Conservation (phyloP, 2,888 invertebrate species). For the Lepeophtheirus nordmannii region DNA sequence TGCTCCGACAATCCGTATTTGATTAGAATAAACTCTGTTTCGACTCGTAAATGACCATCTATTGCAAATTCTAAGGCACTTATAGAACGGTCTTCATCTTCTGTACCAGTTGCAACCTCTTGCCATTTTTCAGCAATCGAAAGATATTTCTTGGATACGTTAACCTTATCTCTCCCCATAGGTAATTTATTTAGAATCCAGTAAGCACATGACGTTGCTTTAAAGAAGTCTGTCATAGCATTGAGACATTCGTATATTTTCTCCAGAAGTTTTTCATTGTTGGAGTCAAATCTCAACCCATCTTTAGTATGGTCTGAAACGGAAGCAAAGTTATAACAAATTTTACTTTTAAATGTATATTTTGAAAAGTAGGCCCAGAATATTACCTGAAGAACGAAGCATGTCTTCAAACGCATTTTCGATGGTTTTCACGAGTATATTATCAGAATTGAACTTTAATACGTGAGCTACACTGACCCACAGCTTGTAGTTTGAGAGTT, state of each 20-base stretch:
- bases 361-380: not conserved
- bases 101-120: not conserved
- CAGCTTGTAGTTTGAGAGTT: not conserved
- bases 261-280: not conserved
- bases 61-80: too few relatives aligned
- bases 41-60: not conserved
- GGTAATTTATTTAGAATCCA: constrained; percentile 19
- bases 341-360: too few relatives aligned
- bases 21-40: not conserved
- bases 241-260: not conserved
- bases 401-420: not conserved
- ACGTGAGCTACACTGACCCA: not conserved
- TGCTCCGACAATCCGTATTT: not conserved
- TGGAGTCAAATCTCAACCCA: not conserved
- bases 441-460: not conserved
- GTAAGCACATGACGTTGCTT: not conserved
- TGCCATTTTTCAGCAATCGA: not conserved
- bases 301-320: too few relatives aligned
- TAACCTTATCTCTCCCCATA: constrained; percentile 7
- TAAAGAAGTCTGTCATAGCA: constrained; percentile 5
- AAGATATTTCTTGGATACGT: not conserved
- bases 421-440: not conserved
- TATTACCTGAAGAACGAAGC: not conserved
- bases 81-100: too few relatives aligned
- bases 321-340: too few relatives aligned